Conservation (phyloP, 2,113 vertebrate genomes). For the Craseonycteris thonglongyai region DNA sequence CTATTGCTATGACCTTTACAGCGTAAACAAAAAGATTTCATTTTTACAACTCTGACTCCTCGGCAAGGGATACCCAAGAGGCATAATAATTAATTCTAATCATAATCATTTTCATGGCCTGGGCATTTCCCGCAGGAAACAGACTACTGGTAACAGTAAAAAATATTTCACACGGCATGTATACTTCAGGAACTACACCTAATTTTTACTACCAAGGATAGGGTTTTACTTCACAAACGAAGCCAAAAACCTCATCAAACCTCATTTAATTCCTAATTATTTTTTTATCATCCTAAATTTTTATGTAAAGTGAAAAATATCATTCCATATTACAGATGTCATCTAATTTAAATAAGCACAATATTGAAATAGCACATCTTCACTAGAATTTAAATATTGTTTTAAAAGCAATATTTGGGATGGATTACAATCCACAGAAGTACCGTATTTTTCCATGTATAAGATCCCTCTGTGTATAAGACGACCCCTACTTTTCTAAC, state of each 20-base stretch:
- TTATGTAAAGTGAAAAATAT: conserved; percentile 24
- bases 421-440: neutral
- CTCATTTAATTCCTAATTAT: neutral
- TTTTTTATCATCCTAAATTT: neutral
- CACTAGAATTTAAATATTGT: neutral
- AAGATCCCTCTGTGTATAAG: no score
- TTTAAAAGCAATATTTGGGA: neutral
- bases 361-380: neutral
- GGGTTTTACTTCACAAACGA: conserved; percentile 6
- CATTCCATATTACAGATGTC: neutral
- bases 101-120: neutral
- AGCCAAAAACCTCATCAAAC: neutral
- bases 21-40: neutral
- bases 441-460: no score
- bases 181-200: neutral
- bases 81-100: conserved; percentile 35
- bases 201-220: neutral
- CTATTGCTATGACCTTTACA: conserved; percentile 11
- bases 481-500: no score
- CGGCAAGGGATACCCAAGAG: neutral
- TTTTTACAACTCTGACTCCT: conserved; percentile 36
- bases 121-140: neutral
- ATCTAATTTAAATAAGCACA: neutral
- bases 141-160: neutral
- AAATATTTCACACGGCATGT: conserved; percentile 16